phyloP scores from a whole-genome alignment of 2,113 vertebrate genomes.

The Opisthocomus hoazin region DNA sequence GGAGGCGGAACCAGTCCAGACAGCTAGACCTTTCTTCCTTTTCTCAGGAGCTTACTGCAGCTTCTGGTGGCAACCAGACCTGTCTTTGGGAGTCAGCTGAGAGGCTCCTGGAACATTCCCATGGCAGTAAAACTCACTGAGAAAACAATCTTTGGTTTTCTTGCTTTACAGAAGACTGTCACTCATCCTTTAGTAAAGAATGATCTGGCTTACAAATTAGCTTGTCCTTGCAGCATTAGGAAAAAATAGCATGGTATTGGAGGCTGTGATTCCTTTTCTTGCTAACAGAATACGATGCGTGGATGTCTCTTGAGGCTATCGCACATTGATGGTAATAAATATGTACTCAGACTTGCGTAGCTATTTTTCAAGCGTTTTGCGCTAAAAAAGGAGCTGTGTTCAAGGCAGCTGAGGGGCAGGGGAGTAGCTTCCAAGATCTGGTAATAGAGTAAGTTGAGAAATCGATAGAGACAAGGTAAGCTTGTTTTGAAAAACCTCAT shows the following conservation, averaged over 20 bases:
- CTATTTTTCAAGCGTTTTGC: constrained; percentile 10
- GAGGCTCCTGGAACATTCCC: neutral
- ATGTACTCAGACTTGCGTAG: neutral
- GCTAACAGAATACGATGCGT: constrained; percentile 30
- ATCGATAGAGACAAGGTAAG: neutral
- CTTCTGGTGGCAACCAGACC: neutral
- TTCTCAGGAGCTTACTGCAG: neutral
- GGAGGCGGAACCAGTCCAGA: neutral
- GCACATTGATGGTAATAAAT: constrained; percentile 2
- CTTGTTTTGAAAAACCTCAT: neutral
- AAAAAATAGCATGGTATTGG: constrained; percentile 12
- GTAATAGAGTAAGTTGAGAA: neutral
- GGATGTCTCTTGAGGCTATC: neutral
- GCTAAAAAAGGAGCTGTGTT: neutral
- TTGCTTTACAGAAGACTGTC: neutral
- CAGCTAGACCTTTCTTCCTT: neutral
- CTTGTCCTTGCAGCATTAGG: constrained; percentile 23
- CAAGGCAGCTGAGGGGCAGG: neutral
- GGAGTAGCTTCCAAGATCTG: neutral
- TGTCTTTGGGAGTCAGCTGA: neutral
- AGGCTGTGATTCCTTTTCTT: neutral
- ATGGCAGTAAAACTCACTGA: rapidly evolving
- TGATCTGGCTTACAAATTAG: constrained; percentile 2
- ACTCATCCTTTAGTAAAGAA: neutral
- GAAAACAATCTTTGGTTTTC: neutral